These are phyloP conservation scores for Chironomus tentans DNA, from an alignment of 2,888 invertebrate species.

Conservation along the genomic window DNA sequence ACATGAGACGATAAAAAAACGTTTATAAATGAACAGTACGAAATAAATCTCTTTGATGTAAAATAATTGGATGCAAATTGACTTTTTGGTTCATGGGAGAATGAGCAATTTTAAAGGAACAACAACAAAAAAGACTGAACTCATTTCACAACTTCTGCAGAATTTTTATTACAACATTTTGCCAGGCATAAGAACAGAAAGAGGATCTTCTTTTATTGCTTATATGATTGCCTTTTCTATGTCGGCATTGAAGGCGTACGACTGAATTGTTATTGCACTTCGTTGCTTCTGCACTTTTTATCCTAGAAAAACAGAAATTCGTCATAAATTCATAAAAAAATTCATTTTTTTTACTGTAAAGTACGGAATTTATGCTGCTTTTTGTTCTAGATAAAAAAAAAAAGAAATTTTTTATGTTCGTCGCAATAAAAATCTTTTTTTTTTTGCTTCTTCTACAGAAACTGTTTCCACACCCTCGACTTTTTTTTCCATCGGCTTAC, in stretches of 20 bases:
- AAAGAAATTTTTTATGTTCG: not conserved
- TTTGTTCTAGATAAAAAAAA: too few relatives aligned
- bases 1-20: not conserved
- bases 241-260: constrained; percentile 19
- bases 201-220: too few relatives aligned
- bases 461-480: not conserved
- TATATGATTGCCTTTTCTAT: not conserved
- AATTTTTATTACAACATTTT: too few relatives aligned
- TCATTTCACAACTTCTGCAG: too few relatives aligned
- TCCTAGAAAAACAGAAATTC: not conserved
- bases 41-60: not conserved
- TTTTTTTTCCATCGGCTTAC: not conserved
- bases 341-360: not conserved
- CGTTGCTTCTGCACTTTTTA: constrained; percentile 10
- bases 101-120: not conserved
- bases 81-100: not conserved
- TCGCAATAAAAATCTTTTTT: not conserved
- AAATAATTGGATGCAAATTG: not conserved
- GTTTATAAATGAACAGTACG: not conserved
- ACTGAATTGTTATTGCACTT: constrained; percentile 7
- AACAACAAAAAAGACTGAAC: too few relatives aligned
- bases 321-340: constrained; percentile 11
- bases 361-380: too few relatives aligned
- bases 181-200: too few relatives aligned
- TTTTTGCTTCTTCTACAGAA: not conserved